A percentile compares a stretch with the other conserved stretches of the same genome.
Conservation (phyloP, 2,888 invertebrate species). For the Clunio marinus region DNA sequence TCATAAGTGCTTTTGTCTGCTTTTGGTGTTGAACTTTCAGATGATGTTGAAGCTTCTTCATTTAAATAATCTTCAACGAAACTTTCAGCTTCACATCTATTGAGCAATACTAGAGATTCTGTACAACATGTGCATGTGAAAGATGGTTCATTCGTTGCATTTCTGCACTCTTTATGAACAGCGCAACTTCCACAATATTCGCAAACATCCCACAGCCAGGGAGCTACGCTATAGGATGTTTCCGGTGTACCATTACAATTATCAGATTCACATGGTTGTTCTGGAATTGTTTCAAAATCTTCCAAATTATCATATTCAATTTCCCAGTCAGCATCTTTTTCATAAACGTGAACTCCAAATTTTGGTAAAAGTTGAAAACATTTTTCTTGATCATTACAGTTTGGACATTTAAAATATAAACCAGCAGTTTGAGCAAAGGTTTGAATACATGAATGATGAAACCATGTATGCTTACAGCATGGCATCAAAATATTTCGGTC, state of each 20-base stretch:
- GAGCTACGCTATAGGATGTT: background rate
- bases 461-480: slow-evolving; percentile 23
- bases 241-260: background rate
- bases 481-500: background rate
- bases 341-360: background rate
- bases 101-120: too few relatives aligned
- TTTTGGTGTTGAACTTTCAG: too few relatives aligned
- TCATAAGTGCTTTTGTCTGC: too few relatives aligned
- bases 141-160: too few relatives aligned
- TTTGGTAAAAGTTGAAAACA: background rate
- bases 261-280: background rate
- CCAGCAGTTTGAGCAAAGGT: background rate
- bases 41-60: too few relatives aligned
- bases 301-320: background rate
- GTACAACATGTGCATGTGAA: too few relatives aligned
- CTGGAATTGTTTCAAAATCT: background rate
- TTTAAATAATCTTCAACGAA: too few relatives aligned
- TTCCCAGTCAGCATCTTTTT: slow-evolving; percentile 28
- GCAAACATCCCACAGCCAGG: background rate
- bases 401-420: slow-evolving; percentile 21
- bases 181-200: background rate
- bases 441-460: slow-evolving; percentile 19
- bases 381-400: background rate
- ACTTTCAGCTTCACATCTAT: too few relatives aligned
- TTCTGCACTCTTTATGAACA: background rate